Evolutionary conservation across 2,888 invertebrate species (phyloP), one percentile per base, ranked within the genome.

Genomic region (Pardosa pseudoannulata): DNA sequence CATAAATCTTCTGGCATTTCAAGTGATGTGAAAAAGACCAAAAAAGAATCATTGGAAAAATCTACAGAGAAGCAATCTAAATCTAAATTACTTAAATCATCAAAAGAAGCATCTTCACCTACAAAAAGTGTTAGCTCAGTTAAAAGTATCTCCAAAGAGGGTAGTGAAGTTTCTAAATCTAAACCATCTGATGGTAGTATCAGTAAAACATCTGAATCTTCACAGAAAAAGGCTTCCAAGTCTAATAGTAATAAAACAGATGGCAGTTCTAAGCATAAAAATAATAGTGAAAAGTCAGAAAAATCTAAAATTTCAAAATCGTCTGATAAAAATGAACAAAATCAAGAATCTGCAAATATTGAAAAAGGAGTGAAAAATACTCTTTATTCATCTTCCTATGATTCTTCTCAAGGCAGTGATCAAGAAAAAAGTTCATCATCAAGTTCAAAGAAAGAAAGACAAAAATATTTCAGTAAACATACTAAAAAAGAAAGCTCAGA

Each of bases 341-440:
- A 50, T 27, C 64, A 28, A 13, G 39, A 71, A 23, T 39, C 70
- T 19, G 36, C 41, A 9, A 70, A 7, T 28, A 27, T n/a, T 19
- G 79, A 74, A 11, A 86, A 86, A 39, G 32, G 27, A 3, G 27
- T 19, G 6, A 83, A 78, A 73, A 46, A 7, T 28, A 68, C 19
- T 41, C 85, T 71, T 0, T 68, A 50, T 73, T 86, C 81, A 41
- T 82, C 85, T 29, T 79, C 79, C 0, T 79, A 86, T 79, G 85
- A 86, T 28, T 86, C 85, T 11, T 86, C 85, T 3, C 85, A 86
- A 27, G 74, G 85, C 19, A 86, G 85, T 62, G 85, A 86, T 50
- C 70, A 64, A 2, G 85, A 86, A 28, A 72, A 46, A 67, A 73
- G 68, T 19, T 62, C 31, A 27, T 13, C 28, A 7, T 27, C 39